A percentile compares a stretch with the other conserved stretches of the same genome.
These are phyloP conservation scores for Drosophila infuscata DNA, from an alignment of 2,888 invertebrate species.

Conservation along the genomic window DNA sequence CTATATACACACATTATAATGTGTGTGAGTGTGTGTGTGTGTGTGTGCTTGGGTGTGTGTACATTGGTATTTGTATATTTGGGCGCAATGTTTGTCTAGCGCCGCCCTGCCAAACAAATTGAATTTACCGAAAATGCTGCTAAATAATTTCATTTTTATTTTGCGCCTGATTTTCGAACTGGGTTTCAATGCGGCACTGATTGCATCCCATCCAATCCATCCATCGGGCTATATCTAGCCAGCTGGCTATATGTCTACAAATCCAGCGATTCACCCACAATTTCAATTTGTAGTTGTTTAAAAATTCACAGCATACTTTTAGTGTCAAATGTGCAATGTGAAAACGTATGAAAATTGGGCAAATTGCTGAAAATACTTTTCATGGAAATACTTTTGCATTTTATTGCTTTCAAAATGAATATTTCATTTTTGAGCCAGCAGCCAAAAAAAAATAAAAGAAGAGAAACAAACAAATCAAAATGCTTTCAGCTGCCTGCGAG, in stretches of 20 bases:
- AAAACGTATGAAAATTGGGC: background rate
- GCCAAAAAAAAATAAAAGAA: background rate
- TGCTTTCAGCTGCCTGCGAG: constrained; percentile 11
- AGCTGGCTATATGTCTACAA: background rate
- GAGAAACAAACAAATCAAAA: constrained; percentile 5
- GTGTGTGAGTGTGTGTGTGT: background rate
- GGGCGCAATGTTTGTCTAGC: constrained; percentile 43
- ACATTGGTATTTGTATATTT: constrained; percentile 29
- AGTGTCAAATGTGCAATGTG: constrained; percentile 53
- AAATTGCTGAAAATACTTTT: constrained; percentile 29
- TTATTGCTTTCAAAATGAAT: constrained; percentile 35
- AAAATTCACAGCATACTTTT: constrained; percentile 63
- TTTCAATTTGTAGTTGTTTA: constrained; percentile 57
- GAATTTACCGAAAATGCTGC: constrained; percentile 67
- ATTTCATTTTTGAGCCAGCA: constrained; percentile 27
- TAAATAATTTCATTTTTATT: constrained; percentile 70
- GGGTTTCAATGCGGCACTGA: constrained; percentile 64
- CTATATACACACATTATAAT: constrained; percentile 22
- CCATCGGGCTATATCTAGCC: background rate
- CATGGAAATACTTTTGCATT: constrained; percentile 27
- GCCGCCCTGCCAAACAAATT: constrained; percentile 52
- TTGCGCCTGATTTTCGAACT: constrained; percentile 57
- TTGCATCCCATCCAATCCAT: constrained; percentile 39
- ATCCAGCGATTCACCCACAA: constrained; percentile 8
- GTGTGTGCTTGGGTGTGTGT: background rate